Percentiles rank a stretch among this genome's conserved stretches.
These are phyloP conservation scores for Cryptocephalus primarius DNA, from an alignment of 2,888 invertebrate genomes.

Conservation along the genomic window DNA sequence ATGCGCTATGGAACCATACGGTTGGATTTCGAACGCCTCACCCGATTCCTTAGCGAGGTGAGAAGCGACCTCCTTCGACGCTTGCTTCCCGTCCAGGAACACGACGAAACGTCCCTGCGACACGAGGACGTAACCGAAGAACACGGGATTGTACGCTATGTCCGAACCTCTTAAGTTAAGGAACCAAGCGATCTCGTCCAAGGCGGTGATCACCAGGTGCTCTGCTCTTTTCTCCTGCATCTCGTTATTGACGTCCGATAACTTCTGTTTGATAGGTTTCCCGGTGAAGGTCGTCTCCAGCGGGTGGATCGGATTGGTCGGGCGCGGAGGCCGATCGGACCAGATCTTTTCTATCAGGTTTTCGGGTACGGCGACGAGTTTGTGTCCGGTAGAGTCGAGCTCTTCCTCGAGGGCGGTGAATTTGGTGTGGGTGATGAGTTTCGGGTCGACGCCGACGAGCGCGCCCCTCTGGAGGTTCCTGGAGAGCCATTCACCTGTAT, in stretches of 20 bases:
- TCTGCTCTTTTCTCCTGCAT: slow-evolving; percentile 57
- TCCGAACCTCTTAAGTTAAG: slow-evolving; percentile 84
- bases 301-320: slow-evolving; percentile 44
- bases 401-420: slow-evolving; percentile 51
- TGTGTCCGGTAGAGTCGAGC: slow-evolving; percentile 52
- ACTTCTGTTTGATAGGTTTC: slow-evolving; percentile 51
- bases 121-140: slow-evolving; percentile 61
- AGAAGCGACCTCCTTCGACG: slow-evolving; percentile 41
- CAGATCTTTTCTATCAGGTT: slow-evolving; percentile 75
- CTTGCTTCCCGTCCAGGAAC: slow-evolving; percentile 51
- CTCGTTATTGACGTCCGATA: slow-evolving; percentile 49
- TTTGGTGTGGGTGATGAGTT: slow-evolving; percentile 51
- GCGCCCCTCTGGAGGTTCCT: slow-evolving; percentile 52
- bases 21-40: slow-evolving; percentile 37
- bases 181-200: slow-evolving; percentile 83
- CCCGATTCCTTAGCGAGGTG: slow-evolving; percentile 48
- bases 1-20: slow-evolving; percentile 44
- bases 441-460: slow-evolving; percentile 68
- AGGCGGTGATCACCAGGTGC: slow-evolving; percentile 58
- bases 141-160: slow-evolving; percentile 80
- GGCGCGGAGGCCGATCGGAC: slow-evolving; percentile 45
- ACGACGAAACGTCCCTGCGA: slow-evolving; percentile 33
- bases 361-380: slow-evolving; percentile 47
- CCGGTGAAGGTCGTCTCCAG: slow-evolving; percentile 52
- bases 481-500: slow-evolving; percentile 58